Evolutionary conservation across 1,140 invertebrate species (phyloP), one percentile per base, ranked within the genome.

Genomic region (Lithobius niger): DNA sequence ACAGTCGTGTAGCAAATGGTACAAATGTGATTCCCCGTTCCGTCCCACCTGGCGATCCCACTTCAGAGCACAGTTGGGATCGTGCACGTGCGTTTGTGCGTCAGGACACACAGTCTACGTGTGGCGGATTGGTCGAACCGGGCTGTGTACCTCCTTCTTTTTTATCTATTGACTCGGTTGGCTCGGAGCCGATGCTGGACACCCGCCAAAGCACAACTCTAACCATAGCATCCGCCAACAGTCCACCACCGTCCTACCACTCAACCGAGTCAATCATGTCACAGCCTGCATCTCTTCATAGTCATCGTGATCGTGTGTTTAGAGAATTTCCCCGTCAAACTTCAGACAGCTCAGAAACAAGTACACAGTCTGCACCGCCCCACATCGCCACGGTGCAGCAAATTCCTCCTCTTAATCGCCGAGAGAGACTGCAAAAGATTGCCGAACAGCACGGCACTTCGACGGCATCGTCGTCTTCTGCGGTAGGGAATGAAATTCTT

Each of bases 201-300:
- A 13, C 21, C 4, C 27, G 27, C 4, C 48, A 50, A 50, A 26
- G 48, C 27, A 27, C 27, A 19, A 24, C 48, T 50, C 19, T 47
- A 21, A 47, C 44, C 10, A 47, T 47, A 15, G 48, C 48, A 3
- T 50, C 48, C 27, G 48, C 48, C 6, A 50, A 50, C 48, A 50
- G 48, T 50, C 48, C 48, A 4, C 48, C 48, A 27, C 48, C 48
- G 3, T 50, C 48, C 19, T 50, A 50, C 25, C 48, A 50, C 48
- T 26, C 22, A 3, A 50, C 13, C 22, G 48, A 50, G 4, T 50
- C 48, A 13, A 50, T 50, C 48, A 26, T 26, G 48, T 50, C 13
- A 6, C 48, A 50, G 25, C 13, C 48, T 27, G 27, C 48, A 26
- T 50, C 48, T 6, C 3, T 4, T 26, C 13, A 50, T n/a, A 26